Evolutionary conservation across 64 coral and sea anemone species (phyloP).

Genomic region (Cladopsammia gracilis): DNA sequence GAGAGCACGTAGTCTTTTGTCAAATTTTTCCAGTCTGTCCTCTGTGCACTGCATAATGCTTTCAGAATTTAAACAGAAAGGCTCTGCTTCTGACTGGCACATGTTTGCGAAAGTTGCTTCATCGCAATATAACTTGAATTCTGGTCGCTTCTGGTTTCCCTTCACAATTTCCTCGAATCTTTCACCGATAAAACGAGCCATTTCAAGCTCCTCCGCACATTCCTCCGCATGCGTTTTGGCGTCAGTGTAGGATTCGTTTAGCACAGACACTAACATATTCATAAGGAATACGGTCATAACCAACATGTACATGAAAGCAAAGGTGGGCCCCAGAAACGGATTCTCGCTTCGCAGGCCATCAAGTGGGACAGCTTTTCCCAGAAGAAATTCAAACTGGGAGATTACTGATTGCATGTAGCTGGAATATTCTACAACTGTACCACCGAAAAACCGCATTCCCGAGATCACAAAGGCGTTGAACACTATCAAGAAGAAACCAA

Average conservation of each 20-base stretch:
- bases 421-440: constrained; percentile 52
- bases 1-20: background rate
- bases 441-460: constrained; percentile 66
- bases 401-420: constrained; percentile 29
- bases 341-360: constrained; percentile 31
- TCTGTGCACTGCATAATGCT: constrained; percentile 10
- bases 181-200: constrained; percentile 65
- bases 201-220: constrained; percentile 58
- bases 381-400: constrained; percentile 43
- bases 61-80: constrained; percentile 35
- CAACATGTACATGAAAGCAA: constrained; percentile 44
- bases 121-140: constrained; percentile 30
- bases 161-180: constrained; percentile 7
- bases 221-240: constrained; percentile 19
- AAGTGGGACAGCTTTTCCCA: constrained; percentile 27
- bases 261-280: constrained; percentile 70
- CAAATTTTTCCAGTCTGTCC: background rate
- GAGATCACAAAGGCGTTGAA: constrained; percentile 47
- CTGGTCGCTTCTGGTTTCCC: background rate
- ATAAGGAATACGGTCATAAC: constrained; percentile 55
- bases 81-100: constrained; percentile 23
- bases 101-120: constrained; percentile 11
- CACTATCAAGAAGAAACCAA: constrained; percentile 32
- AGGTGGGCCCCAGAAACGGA: constrained; percentile 44
- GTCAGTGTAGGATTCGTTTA: constrained; percentile 58